Evolutionary conservation across 2,888 invertebrate species (phyloP), one percentile per base, ranked within the genome.

Genomic region (Drosophila diplacantha): DNA sequence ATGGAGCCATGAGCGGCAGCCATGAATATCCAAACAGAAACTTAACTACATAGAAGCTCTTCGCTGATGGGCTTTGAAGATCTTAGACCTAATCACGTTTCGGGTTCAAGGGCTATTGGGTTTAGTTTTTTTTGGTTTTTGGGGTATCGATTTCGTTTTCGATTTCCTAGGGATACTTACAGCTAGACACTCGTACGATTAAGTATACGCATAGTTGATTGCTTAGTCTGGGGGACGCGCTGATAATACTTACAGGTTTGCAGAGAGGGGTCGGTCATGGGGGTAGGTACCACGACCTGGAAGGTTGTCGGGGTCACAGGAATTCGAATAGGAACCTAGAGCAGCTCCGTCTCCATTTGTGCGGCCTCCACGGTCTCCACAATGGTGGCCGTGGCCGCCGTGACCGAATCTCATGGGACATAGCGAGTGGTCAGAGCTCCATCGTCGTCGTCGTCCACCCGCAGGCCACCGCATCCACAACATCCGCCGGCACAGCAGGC

Each of bases 391-490:
- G 85, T 80, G 67, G 85, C 83, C 79, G 77, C 84, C 71, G 84
- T 83, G 49, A 85, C 80, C 81, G 86, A 83, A 84, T 85, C 85
- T 86, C 85, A 86, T 83, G 85, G 85, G 83, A 85, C 81, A 51
- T 85, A 86, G 22, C 85, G 71, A 20, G 76, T 78, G 55, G 86
- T 85, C 62, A 85, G 59, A 38, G 85, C 76, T 3, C 79, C 81
- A 72, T 76, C 79, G 46, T 81, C 81, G 61, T 83, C 84, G 58
- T 78, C 75, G 32, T 77, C 72, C 32, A 75, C 70, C 46, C 55
- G 51, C n/a, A 72, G 58, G 3, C 62, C 69, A 18, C 62, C 65
- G 47, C 58, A 67, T 16, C 52, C 52, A 32, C 70, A 65, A 4
- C 14, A 39, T 22, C 37, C 46, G 9, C 38, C 44, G 29, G 41